Evolutionary conservation across 2,113 vertebrate genomes (phyloP), one percentile per base, ranked within the genome.

Genomic region (Cervus canadensis): DNA sequence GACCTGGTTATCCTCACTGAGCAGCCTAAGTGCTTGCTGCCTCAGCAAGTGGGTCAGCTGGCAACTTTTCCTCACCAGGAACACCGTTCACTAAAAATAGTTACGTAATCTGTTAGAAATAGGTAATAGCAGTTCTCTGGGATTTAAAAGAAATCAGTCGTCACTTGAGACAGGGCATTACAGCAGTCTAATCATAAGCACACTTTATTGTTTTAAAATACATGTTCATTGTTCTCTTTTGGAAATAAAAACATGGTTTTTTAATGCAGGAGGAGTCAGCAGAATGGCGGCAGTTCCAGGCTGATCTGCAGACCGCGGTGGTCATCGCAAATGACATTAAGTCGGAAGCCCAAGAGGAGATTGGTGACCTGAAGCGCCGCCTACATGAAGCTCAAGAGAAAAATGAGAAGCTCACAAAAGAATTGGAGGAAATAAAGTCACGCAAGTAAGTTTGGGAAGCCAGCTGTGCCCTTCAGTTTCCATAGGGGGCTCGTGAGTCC

Each of bases 281-380:
- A 2, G 99, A 99, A 60, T 99, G 99, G 99, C 99, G 99, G 67
- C 99, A 99, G 98, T 99, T 99, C 98, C 99, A 99, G 97, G 99
- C 99, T 30, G 99, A 99, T 92, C 99, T 99, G 59, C 99, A 99
- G 98, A 99, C 99, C 0, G 99, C 99, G 0, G 99, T 99, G 74
- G 99, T 99, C 56, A 99, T 99, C 50, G 99, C 99, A 16, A 99
- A 99, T 8, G 99, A 99, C 64, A 99, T 99, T 89, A 99, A 99
- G 94, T 99, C 99, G 0, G 99, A 99, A 98, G 99, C 99, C 2
- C 99, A 99, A 97, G 99, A 99, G 50, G 99, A 99, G 98, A 99
- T 99, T 19, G 99, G 99, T 8, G 99, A 99, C 96, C 98, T 99
- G 97, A 99, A 99, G 95, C 99, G 99, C 74, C 98, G 99, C 6